These are phyloP conservation scores for Ernsta delagoae DNA, from an alignment of 2,888 invertebrate species.

Conservation along the genomic window DNA sequence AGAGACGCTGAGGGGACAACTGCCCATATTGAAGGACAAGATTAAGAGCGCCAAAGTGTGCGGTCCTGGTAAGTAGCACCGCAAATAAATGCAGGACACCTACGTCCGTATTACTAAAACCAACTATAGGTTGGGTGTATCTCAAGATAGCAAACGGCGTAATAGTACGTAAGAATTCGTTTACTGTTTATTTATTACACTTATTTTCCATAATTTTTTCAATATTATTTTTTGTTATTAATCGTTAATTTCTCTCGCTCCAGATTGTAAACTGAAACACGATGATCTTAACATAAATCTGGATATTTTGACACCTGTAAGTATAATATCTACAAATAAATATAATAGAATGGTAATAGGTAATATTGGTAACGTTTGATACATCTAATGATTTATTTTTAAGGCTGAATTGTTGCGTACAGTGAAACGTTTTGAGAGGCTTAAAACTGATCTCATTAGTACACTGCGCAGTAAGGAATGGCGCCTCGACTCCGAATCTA, in stretches of 20 bases:
- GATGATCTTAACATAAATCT: slow-evolving; percentile 81
- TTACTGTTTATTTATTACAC: too few species aligned
- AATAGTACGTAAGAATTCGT: too few species aligned
- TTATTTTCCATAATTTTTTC: too few species aligned
- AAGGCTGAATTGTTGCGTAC: slow-evolving; percentile 78
- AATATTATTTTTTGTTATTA: not conserved
- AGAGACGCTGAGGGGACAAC: slow-evolving; percentile 65
- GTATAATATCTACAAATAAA: slow-evolving; percentile 38
- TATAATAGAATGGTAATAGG: not conserved
- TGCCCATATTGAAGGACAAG: slow-evolving; percentile 73
- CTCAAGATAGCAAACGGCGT: too few species aligned
- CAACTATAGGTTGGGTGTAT: too few species aligned
- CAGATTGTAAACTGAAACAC: slow-evolving; percentile 80
- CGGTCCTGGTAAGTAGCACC: slow-evolving; percentile 64
- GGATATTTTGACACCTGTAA: slow-evolving; percentile 78
- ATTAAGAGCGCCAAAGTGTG: slow-evolving; percentile 78
- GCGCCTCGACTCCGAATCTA: slow-evolving; percentile 81
- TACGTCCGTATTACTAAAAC: too few species aligned
- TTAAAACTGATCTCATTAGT: slow-evolving; percentile 79
- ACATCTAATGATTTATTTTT: not conserved
- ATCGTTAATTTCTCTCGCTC: slow-evolving; percentile 47
- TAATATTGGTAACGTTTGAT: too few species aligned
- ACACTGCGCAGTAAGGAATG: slow-evolving; percentile 80
- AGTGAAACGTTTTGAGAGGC: slow-evolving; percentile 77
- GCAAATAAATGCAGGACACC: too few species aligned